Evolutionary conservation across 2,113 vertebrate species (phyloP), one percentile per base, ranked within the genome.

Genomic region (Cynocephalus volans): DNA sequence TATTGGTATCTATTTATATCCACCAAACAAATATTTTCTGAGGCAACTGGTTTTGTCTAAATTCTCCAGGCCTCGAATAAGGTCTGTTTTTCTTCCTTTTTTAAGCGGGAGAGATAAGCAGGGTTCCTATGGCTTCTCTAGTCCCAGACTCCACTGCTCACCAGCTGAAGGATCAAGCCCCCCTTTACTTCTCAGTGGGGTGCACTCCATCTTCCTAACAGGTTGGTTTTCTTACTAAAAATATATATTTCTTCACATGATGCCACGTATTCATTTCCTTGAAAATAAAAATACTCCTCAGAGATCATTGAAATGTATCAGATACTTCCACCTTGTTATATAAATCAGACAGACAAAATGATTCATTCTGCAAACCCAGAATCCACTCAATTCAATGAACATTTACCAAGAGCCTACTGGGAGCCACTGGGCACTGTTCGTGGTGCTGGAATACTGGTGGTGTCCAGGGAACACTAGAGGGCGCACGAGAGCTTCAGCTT

Each of bases 391-490:
- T 21, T 31, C 84, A 95, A 72, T 33, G 54, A 90, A 90, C 17
- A 52, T 62, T 87, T 52, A 11, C 4, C 41, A 70, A 56, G 75
- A 91, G 89, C 14, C 65, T n/a, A 0, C 70, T 8, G 33, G 41
- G 65, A 72, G 54, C 64, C 19, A 28, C 3, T 0, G 10, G 93
- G 97, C 93, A 77, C 97, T 98, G 97, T 95, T 97, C 96, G 0
- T 95, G 97, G 97, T 96, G 97, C 97, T 97, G 97, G 97, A 96
- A 93, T 26, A 75, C 3, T 0, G 6, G n/a, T 8, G 17, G 17
- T 4, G 1, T 5, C 41, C 54, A 70, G 21, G 3, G 33, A 84
- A 70, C 97, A 70, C 91, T 36, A 97, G 98, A 97, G 98, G 97
- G 97, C 89, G 69, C 89, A 1, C 0, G 3, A 56, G 70, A 87